Evolutionary conservation across 2,888 invertebrate genomes (phyloP).

Genomic region (Pasiphila rectangulata): DNA sequence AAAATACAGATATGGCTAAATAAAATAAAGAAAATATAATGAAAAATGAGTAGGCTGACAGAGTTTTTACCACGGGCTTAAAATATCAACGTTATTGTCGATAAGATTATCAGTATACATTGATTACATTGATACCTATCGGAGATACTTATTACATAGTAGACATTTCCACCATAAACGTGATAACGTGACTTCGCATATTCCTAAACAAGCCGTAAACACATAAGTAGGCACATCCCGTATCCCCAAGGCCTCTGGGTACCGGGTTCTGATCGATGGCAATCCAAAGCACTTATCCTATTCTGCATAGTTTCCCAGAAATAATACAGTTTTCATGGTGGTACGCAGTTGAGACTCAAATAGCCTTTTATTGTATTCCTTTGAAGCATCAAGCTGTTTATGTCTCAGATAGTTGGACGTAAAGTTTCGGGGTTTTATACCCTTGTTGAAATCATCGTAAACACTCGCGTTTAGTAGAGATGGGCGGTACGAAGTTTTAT

Average conservation of each 20-base stretch:
- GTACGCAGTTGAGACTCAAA: constrained; percentile 16
- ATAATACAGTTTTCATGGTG: constrained; percentile 21
- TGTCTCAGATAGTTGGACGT: constrained; percentile 19
- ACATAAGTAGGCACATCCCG: constrained; percentile 7
- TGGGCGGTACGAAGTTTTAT: constrained; percentile 2
- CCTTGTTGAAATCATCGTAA: constrained; percentile 27
- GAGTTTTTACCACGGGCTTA: too few species aligned
- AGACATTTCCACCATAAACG: too few species aligned
- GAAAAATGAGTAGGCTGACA: too few species aligned
- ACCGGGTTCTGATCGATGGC: constrained; percentile 23
- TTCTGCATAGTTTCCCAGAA: constrained; percentile 27
- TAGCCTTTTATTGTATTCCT: constrained; percentile 25
- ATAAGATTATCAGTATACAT: too few species aligned
- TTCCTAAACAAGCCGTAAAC: background rate
- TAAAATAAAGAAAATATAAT: too few species aligned
- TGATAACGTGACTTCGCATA: background rate
- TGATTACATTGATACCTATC: too few species aligned
- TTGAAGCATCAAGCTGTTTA: constrained; percentile 27
- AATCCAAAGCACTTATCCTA: constrained; percentile 26
- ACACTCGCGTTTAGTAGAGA: constrained; percentile 14
- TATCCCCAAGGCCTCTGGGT: constrained; percentile 11
- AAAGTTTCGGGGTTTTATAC: constrained; percentile 25
- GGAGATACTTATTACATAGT: too few species aligned
- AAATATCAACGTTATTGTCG: too few species aligned
- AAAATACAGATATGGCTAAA: too few species aligned